Evolutionary conservation across 2,888 invertebrate genomes (phyloP).

Genomic region (Lysandra bellargus): DNA sequence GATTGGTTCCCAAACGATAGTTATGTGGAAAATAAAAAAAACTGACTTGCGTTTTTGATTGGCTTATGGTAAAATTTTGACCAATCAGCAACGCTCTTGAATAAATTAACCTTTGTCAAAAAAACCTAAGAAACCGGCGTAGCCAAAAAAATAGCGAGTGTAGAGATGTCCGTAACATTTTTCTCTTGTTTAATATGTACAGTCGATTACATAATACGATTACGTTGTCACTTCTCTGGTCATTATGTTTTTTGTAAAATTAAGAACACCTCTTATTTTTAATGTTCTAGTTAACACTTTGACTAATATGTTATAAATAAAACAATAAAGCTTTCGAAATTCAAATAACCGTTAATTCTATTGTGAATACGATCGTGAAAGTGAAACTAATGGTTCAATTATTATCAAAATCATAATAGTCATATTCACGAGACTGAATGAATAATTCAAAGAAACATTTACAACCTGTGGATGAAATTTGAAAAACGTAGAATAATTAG

Average conservation of each 20-base stretch:
- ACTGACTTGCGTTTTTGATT: too few relatives aligned
- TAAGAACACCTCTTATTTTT: background rate
- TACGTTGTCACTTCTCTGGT: conserved; percentile 19
- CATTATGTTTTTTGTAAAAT: conserved; percentile 24
- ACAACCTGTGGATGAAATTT: too few relatives aligned
- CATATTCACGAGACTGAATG: background rate
- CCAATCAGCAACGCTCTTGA: too few relatives aligned
- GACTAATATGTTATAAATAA: background rate
- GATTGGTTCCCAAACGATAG: too few relatives aligned
- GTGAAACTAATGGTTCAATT: background rate
- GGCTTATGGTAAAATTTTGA: too few relatives aligned
- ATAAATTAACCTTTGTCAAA: too few relatives aligned
- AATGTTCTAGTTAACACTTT: background rate
- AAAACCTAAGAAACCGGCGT: too few relatives aligned
- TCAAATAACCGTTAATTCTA: background rate
- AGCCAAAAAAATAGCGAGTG: too few relatives aligned
- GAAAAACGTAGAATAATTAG: too few relatives aligned
- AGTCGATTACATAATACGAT: conserved; percentile 24
- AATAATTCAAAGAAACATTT: background rate
- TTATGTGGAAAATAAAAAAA: too few relatives aligned
- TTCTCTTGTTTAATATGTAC: background rate
- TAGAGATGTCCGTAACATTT: too few relatives aligned
- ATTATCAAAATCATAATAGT: background rate
- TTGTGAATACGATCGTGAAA: background rate
- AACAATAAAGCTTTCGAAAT: background rate